Evolutionary conservation across 2,888 invertebrate genomes (phyloP).

Genomic region (Sericinus montela): DNA sequence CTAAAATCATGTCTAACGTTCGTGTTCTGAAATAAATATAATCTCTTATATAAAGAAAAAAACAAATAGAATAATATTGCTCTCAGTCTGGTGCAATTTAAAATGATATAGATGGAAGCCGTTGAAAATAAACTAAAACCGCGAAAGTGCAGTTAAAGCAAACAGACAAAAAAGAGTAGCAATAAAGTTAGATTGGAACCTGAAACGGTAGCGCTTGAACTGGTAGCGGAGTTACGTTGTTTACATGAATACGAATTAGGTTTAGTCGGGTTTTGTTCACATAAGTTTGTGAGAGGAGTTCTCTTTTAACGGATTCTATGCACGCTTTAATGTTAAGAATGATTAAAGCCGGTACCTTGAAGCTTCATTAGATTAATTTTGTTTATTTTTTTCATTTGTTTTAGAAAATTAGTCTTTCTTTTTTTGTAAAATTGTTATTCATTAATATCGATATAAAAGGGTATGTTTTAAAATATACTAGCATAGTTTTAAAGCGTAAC

Average conservation of each 20-base stretch:
- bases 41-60: too few relatives aligned
- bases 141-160: constrained; percentile 15
- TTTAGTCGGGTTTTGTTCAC: constrained; percentile 12
- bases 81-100: background rate
- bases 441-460: too few relatives aligned
- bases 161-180: constrained; percentile 11
- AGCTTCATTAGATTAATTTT: too few relatives aligned
- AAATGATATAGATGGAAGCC: background rate
- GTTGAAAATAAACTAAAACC: constrained; percentile 5
- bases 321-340: background rate
- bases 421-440: too few relatives aligned
- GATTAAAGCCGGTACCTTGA: background rate
- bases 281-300: background rate
- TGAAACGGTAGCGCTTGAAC: constrained; percentile 3
- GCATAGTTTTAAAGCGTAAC: too few relatives aligned
- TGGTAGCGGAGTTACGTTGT: constrained; percentile 17
- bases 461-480: too few relatives aligned
- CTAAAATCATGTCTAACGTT: too few relatives aligned
- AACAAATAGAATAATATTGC: background rate
- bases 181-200: constrained; percentile 17
- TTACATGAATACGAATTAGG: constrained; percentile 18
- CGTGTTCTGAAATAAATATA: too few relatives aligned
- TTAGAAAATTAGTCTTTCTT: too few relatives aligned
- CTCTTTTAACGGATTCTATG: background rate
- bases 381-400: too few relatives aligned